Evolutionary conservation across 2,113 vertebrate genomes (phyloP).

Genomic region (Gorilla gorilla): DNA sequence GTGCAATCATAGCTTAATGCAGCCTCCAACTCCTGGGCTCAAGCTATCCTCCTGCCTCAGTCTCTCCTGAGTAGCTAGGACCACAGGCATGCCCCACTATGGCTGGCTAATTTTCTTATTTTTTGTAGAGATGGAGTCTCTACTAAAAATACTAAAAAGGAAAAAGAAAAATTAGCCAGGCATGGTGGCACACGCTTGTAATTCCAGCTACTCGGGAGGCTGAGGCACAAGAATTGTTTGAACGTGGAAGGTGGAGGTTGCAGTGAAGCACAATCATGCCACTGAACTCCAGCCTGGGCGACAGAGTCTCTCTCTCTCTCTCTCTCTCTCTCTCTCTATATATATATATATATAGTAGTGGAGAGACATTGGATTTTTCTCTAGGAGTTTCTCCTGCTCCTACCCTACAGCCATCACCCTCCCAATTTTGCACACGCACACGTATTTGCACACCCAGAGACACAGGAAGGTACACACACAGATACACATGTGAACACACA

Average conservation of each 20-base stretch:
- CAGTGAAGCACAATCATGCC: not conserved
- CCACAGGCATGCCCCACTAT: accelerated
- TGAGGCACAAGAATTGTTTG: not conserved
- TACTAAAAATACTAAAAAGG: too few relatives aligned
- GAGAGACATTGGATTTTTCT: not conserved
- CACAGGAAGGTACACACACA: not conserved
- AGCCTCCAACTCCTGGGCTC: too few relatives aligned
- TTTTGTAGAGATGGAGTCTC: too few relatives aligned
- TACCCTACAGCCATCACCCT: not conserved
- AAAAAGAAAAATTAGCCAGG: not conserved
- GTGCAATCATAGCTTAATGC: too few relatives aligned
- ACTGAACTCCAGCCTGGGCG: not conserved
- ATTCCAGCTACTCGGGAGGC: not conserved
- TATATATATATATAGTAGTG: not conserved
- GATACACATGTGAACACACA: too few relatives aligned
- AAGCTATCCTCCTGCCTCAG: too few relatives aligned
- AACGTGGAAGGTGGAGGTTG: not conserved
- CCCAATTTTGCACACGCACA: not conserved
- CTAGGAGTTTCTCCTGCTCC: too few relatives aligned
- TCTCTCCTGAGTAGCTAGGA: too few relatives aligned
- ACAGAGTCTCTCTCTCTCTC: not conserved
- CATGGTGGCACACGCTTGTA: not conserved
- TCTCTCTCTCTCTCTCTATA: not conserved
- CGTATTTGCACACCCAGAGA: not conserved
- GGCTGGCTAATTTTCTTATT: too few relatives aligned